A percentile compares a stretch with the other conserved stretches of the same genome.
These are phyloP conservation scores for Mus spretus DNA, from an alignment of 2,797 vertebrate species.

Conservation along the genomic window DNA sequence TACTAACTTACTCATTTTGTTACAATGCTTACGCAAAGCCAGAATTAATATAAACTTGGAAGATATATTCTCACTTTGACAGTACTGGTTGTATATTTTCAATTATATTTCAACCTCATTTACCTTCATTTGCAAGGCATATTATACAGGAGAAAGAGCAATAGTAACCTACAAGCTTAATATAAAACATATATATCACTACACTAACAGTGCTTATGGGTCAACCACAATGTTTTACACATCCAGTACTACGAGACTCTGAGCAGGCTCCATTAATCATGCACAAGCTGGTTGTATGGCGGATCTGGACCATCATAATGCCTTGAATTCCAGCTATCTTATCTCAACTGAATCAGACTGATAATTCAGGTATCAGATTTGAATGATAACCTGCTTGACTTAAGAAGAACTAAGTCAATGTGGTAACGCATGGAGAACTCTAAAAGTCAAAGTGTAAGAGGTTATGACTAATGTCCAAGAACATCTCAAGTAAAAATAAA, in stretches of 20 bases:
- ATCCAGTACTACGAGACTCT: background rate
- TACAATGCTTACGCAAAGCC: background rate
- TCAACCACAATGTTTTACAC: background rate
- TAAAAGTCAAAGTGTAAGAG: conserved; percentile 2
- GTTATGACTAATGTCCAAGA: background rate
- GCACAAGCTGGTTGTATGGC: background rate
- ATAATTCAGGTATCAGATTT: background rate
- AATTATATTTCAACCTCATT: conserved; percentile 14
- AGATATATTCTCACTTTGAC: background rate
- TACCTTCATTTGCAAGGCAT: background rate
- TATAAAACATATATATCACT: background rate
- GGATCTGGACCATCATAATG: background rate
- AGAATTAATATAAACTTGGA: conserved; percentile 32
- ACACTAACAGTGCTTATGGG: background rate
- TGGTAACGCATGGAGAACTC: background rate
- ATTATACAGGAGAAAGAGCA: conserved; percentile 14
- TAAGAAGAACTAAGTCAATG: conserved; percentile 28
- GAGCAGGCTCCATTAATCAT: background rate
- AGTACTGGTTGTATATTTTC: background rate
- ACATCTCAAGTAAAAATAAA: background rate
- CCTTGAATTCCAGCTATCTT: conserved; percentile 43
- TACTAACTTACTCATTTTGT: conserved; percentile 30
- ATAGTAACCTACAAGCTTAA: conserved; percentile 6
- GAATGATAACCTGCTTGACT: background rate
- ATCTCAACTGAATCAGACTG: conserved; percentile 21